A percentile compares a stretch with the other conserved stretches of the same genome.
Conservation (phyloP, 1,140 invertebrate genomes). For the Pteromalus puparum region DNA sequence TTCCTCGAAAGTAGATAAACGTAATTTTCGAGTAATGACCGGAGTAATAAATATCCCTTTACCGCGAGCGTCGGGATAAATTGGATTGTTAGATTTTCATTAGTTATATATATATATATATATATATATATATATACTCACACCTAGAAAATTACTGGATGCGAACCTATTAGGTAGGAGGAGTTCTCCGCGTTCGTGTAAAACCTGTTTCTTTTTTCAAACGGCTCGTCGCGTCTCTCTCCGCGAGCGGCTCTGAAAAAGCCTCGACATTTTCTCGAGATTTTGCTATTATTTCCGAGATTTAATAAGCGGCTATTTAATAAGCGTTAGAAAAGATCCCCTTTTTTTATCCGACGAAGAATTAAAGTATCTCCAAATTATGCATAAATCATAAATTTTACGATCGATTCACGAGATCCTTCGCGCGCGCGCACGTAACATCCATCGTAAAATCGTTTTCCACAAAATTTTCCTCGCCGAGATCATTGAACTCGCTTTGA, state of each 20-base stretch:
- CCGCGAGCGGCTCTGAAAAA: neutral
- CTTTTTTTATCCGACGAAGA: neutral
- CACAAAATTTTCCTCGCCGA: neutral
- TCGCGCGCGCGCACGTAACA: too few relatives aligned
- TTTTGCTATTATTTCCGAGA: neutral
- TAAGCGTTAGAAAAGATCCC: neutral
- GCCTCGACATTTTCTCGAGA: neutral
- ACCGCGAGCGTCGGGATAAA: neutral
- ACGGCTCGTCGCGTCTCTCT: neutral
- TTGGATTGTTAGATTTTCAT: conserved; percentile 1
- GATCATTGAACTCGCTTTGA: neutral
- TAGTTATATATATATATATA: neutral
- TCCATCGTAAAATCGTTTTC: too few relatives aligned
- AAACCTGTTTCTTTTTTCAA: conserved; percentile 4
- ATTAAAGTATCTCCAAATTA: too few relatives aligned
- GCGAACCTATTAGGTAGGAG: conserved; percentile 2
- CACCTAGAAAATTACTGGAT: neutral
- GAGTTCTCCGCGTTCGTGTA: neutral
- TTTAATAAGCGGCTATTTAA: neutral
- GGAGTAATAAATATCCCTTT: neutral
- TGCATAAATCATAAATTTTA: neutral
- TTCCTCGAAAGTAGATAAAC: too few relatives aligned
- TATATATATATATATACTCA: too few relatives aligned
- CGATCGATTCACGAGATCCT: too few relatives aligned
- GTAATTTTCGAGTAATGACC: neutral